Evolutionary conservation across 2,888 invertebrate species (phyloP), one percentile per base, ranked within the genome.

Genomic region (Carterocephalus palaemon): DNA sequence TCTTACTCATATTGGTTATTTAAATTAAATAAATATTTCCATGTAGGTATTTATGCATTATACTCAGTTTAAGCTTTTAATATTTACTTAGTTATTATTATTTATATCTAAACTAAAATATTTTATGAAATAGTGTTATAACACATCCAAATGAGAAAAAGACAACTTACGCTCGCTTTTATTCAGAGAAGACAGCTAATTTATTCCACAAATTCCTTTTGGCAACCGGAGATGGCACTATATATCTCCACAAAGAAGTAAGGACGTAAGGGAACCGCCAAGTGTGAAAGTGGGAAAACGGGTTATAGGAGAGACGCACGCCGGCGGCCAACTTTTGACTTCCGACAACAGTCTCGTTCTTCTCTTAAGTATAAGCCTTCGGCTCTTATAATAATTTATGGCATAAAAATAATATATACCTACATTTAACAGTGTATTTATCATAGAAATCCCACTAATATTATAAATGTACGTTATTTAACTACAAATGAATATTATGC

Each of bases 261-360:
- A 50, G 48, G 48, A 54, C 51, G 48, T 31, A 36, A 17, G 50
- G 51, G 38, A 52, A 48, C 54, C 56, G 60, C 62, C 60, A 64
- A 68, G 62, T 61, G 59, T 56, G 63, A 56, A 62, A 62, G 58
- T 66, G 60, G 60, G 50, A 54, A 59, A 58, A 57, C 62, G 59
- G 62, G 61, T 68, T 70, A 31, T 64, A 62, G 59, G 48, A 59
- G 56, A 53, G 59, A 51, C 55, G 57, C 59, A 34, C 53, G 62
- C 58, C 43, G 47, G 45, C 51, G 48, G 54, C 59, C 57, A 59
- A 58, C 64, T 59, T 58, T 65, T 60, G 56, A 62, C 61, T 67
- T 67, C 62, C 56, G 51, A 46, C 49, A 49, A 37, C 47, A 49
- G 46, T 39, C 50, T 43, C 42, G 46, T 47, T 36, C n/a, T n/a